A percentile compares a stretch with the other conserved stretches of the same genome.
phyloP scores from a whole-genome alignment of 2,797 vertebrate species.

The Anguilla anguilla region DNA sequence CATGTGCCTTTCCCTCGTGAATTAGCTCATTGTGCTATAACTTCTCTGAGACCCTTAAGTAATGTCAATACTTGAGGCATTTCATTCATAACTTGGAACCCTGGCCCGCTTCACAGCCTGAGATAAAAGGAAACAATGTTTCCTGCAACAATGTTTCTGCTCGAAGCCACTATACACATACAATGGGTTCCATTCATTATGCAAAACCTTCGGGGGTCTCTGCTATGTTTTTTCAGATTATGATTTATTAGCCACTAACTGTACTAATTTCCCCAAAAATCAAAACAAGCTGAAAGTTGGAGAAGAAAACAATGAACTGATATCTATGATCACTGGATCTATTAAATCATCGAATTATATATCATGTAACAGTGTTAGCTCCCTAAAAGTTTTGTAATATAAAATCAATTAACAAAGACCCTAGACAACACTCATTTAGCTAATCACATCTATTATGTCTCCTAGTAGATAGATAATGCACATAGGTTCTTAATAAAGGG shows the following conservation, averaged over 20 bases:
- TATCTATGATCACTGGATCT: conserved; percentile 33
- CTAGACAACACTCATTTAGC: background rate
- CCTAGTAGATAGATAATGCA: conserved; percentile 3
- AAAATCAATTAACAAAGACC: conserved; percentile 40
- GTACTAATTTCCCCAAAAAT: conserved; percentile 25
- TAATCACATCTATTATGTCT: background rate
- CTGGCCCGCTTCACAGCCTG: background rate
- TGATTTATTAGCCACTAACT: conserved; percentile 34
- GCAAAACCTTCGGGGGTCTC: conserved; percentile 20
- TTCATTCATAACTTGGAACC: background rate
- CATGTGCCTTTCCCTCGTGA: conserved; percentile 20
- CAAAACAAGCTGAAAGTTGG: conserved; percentile 24
- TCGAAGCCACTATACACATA: background rate
- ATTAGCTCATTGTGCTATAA: conserved; percentile 17
- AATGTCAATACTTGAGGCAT: background rate
- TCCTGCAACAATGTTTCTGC: background rate
- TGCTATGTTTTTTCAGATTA: conserved; percentile 22
- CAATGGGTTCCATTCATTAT: conserved; percentile 28
- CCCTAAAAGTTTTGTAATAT: conserved; percentile 14
- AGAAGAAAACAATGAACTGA: conserved; percentile 16
- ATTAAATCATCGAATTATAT: conserved; percentile 31
- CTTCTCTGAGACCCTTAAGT: conserved; percentile 10
- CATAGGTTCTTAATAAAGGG: conserved; percentile 17
- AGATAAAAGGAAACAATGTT: background rate
- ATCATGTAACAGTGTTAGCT: conserved; percentile 4